Evolutionary conservation across 23 tunicate genomes (phyloP).

Genomic region (Phallusia fumigata): DNA sequence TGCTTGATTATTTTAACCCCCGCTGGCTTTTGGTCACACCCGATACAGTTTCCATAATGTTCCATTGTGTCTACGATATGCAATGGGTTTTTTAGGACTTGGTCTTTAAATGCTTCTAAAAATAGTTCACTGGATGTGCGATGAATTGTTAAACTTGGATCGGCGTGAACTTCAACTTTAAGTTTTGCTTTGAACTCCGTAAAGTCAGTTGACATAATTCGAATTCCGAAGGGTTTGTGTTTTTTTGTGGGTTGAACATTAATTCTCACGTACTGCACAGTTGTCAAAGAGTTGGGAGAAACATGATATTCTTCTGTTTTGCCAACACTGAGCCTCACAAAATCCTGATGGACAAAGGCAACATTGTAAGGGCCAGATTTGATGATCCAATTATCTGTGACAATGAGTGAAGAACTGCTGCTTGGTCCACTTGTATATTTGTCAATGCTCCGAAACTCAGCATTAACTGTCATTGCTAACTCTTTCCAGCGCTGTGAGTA

Average conservation of each 20-base stretch:
- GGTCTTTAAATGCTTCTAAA: constrained; percentile 73
- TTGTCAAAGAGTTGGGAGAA: constrained; percentile 70
- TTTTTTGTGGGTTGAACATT: constrained; percentile 40
- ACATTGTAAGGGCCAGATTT: constrained; percentile 55
- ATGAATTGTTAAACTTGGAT: constrained; percentile 60
- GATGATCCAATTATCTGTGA: constrained; percentile 78
- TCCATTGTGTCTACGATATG: background rate
- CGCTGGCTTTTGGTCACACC: constrained; percentile 71
- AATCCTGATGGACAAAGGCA: constrained; percentile 55
- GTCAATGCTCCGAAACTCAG: constrained; percentile 75
- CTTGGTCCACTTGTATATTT: constrained; percentile 57
- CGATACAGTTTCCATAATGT: constrained; percentile 63
- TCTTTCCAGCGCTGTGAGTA: constrained; percentile 43
- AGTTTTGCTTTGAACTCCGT: constrained; percentile 68
- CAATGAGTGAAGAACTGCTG: constrained; percentile 51
- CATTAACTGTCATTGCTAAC: constrained; percentile 30
- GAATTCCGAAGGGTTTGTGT: constrained; percentile 36
- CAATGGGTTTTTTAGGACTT: constrained; percentile 50
- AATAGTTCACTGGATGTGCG: constrained; percentile 65
- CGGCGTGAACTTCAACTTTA: constrained; percentile 24
- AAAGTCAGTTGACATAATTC: constrained; percentile 75
- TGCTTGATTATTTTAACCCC: constrained; percentile 64
- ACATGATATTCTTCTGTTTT: constrained; percentile 74
- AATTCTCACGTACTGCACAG: constrained; percentile 63
- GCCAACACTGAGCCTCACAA: constrained; percentile 42